Evolutionary conservation across 2,797 vertebrate genomes (phyloP), one percentile per base, ranked within the genome.

Genomic region (Discoglossus pictus): DNA sequence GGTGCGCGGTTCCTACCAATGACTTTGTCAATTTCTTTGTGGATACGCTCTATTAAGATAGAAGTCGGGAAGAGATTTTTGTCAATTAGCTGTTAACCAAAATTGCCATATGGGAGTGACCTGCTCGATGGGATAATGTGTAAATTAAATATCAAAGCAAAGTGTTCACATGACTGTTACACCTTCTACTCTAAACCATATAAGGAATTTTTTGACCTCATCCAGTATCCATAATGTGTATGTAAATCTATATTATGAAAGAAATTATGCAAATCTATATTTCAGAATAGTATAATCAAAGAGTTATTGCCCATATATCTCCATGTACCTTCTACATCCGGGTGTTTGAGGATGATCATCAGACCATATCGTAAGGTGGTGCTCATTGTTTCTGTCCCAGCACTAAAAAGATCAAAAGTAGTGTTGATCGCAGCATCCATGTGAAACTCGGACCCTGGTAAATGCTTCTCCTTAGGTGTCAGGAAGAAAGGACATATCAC

Each of bases 291-390:
- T n/a, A n/a, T n/a, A n/a, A n/a, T n/a, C n/a, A n/a, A n/a, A n/a
- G n/a, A n/a, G n/a, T n/a, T n/a, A n/a, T n/a, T n/a, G n/a, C n/a
- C n/a, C n/a, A n/a, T n/a, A n/a, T n/a, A n/a, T n/a, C 24, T 16
- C 2, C 13, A 59, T 59, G 65, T 38, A 83, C 79, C 78, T 25
- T 75, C 72, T 39, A 80, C 74, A 4, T 78, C 66, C 0, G 80
- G 82, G 1, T 83, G 34, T 25, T 81, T 82, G 66, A 84, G 67
- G 25, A 86, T 62, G 51, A 81, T 10, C 36, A 84, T 62, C 48
- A 84, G 76, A 18, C 79, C 74, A 0, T 72, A 84, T 3, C 76
- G 67, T 20, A 83, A 24, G 6, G 80, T 83, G 0, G 60, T 79
- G 63, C 78, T 79, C 59, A 82, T 54, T 0, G 65, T 82, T 71